These are phyloP conservation scores for Brachionus rubens DNA, from an alignment of 1,140 invertebrate genomes.

Conservation along the genomic window DNA sequence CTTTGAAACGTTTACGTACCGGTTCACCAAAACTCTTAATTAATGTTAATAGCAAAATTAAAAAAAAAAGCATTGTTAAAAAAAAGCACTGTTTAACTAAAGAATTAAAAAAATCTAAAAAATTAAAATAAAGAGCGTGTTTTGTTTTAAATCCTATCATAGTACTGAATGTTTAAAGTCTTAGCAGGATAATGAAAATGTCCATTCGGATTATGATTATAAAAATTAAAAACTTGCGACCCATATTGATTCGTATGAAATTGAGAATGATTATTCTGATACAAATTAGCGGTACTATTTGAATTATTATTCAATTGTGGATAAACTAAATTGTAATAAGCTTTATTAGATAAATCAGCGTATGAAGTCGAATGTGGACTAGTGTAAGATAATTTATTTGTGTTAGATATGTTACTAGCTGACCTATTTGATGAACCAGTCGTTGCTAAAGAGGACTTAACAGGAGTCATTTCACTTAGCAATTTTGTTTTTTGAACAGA, in stretches of 20 bases:
- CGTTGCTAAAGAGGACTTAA: not conserved
- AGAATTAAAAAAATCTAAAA: constrained; percentile 22
- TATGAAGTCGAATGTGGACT: constrained; percentile 16
- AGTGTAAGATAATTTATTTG: not conserved
- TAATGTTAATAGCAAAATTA: constrained; percentile 40
- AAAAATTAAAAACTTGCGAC: not conserved
- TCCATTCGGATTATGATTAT: not conserved
- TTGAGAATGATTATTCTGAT: not conserved
- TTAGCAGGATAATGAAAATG: not conserved
- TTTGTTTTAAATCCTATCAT: constrained; percentile 26
- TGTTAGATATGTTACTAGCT: not conserved
- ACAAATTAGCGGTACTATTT: constrained; percentile 13
- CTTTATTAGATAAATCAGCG: constrained; percentile 34
- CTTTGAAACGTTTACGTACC: constrained; percentile 73
- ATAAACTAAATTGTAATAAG: constrained; percentile 7
- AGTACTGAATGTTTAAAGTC: constrained; percentile 23
- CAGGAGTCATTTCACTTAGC: not conserved
- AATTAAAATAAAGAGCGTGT: too few relatives aligned
- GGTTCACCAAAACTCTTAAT: constrained; percentile 70
- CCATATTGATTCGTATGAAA: not conserved
- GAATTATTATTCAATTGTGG: constrained; percentile 1
- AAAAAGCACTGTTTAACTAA: constrained; percentile 33
- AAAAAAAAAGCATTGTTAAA: constrained; percentile 9
- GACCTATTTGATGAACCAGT: not conserved
- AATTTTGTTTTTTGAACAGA: not conserved